Evolutionary conservation across 2,888 invertebrate species (phyloP), one percentile per base, ranked within the genome.

Genomic region (Pammene aurita): DNA sequence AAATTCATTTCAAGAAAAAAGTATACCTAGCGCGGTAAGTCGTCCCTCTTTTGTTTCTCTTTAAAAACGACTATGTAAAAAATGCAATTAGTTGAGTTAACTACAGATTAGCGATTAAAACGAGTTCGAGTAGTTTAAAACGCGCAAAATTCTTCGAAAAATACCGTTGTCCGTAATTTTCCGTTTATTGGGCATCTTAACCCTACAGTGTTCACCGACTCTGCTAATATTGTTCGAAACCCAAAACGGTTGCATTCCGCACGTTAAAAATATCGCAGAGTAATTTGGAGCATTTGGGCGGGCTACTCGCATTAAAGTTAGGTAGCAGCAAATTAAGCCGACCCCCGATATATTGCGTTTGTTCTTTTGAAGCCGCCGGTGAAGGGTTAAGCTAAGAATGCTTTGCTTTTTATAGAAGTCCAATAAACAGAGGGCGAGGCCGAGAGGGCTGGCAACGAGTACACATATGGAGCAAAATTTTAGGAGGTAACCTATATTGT

Each of bases 371-470:
- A 86, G 90, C 89, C 83, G 82, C 78, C 85, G 83, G 83, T 88
- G 87, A 93, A 93, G 93, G 93, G 93, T 93, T 93, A 88, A 89
- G 89, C 89, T 90, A 93, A 93, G 93, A 93, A 93, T 93, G 92
- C 92, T 90, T 90, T 89, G 90, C 88, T 92, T 93, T 92, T 92
- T 93, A 90, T 86, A 87, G 84, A 83, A 86, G 84, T 86, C 86
- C 87, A 87, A 88, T 89, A 87, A 85, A 84, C 79, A 74, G 76
- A 80, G 83, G 86, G 83, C 70, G 76, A 78, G 77, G 75, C 76
- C 67, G 82, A 69, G 76, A 78, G 78, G 75, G 77, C 70, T 66
- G 65, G 70, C 70, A 62, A 69, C 66, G 42, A 52, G 38, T 10
- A 60, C 62, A 64, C 54, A 46, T 54, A 41, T 55, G 58, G 34